Base-by-base conservation (phyloP, 2,113 vertebrate genomes). In the Cinclus mexicanus region DNA sequence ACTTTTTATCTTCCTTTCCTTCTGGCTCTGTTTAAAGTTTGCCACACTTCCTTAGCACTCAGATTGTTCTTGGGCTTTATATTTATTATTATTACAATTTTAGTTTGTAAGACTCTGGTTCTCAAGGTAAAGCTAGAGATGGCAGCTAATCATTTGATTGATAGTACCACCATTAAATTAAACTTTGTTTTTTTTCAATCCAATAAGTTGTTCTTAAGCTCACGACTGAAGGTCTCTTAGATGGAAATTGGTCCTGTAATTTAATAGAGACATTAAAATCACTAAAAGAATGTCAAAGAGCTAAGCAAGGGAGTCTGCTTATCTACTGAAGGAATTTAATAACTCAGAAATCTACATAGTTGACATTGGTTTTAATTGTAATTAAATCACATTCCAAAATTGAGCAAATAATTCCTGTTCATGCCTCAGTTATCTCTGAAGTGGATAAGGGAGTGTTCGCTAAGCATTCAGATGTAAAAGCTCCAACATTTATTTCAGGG, bases 1-100 rank as follows among this genome's bases (percentile, higher is more conserved):
- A 41, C 23, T 64, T 88, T 91, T 92, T 79, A 90, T 92, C 68
- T 95, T 56, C 20, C 9, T 61, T 94, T 90, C 49, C 76, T 93
- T 81, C 85, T 87, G 72, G 7, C 49, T 70, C 47, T 78, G 18
- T 67, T 92, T 29, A 78, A 94, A 90, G 19, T 92, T 92, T 83
- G 12, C 20, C 16, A 60, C 23, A 11, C 94, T 94, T 91, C 25
- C 63, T 63, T 71, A 61, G 53, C 20, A 22, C 18, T 83, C 24
- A 49, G 29, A 23, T 83, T 59, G 16, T 55, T 83, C 65, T 77
- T 83, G 31, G 4, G 4, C 1, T 50, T 50, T 70, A n/a, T 41
- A 26, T 64, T 78, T 68, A 49, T 42, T 76, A 26, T 65, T 63
- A 68, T 47, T 52, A 42, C 10, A 44, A 20, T 65, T 74, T 42